Conservation (phyloP, 2,113 vertebrate species). For the Coregonus clupeaformis region DNA sequence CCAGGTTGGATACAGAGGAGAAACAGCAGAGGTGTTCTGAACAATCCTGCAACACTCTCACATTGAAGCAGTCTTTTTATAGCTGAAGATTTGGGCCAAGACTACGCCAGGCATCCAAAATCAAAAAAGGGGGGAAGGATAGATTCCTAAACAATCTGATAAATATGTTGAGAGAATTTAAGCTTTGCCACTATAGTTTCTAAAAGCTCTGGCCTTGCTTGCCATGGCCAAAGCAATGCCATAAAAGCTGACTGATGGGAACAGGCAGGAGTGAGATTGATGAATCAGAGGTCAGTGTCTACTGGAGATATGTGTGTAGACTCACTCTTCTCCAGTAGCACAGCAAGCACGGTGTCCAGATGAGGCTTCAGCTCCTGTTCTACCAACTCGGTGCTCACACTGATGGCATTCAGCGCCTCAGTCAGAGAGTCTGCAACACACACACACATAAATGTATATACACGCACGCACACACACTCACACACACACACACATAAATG, state of each 20-base stretch:
- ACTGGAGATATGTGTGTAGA: neutral
- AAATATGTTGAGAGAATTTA: too few relatives aligned
- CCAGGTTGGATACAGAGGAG: neutral
- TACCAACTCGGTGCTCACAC: constrained; percentile 69
- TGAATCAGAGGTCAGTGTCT: neutral
- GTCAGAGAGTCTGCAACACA: constrained; percentile 66
- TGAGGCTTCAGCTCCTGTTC: constrained; percentile 73
- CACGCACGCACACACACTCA: too few relatives aligned
- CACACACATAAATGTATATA: too few relatives aligned
- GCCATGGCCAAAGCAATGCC: neutral
- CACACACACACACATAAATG: too few relatives aligned
- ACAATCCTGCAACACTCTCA: neutral
- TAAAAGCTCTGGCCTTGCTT: too few relatives aligned
- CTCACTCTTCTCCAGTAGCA: constrained; percentile 75
- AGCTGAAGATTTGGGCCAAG: neutral
- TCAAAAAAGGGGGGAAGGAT: too few relatives aligned
- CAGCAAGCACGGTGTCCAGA: constrained; percentile 65
- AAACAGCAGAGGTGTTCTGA: neutral
- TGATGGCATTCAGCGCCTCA: constrained; percentile 69
- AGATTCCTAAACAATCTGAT: too few relatives aligned
- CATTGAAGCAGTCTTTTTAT: constrained; percentile 9
- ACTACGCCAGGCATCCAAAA: neutral
- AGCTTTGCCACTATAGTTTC: too few relatives aligned
- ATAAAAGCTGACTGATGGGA: neutral
- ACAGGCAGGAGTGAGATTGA: neutral